These are phyloP conservation scores for Euzophera pinguis DNA, from an alignment of 2,888 invertebrate genomes.

Conservation along the genomic window DNA sequence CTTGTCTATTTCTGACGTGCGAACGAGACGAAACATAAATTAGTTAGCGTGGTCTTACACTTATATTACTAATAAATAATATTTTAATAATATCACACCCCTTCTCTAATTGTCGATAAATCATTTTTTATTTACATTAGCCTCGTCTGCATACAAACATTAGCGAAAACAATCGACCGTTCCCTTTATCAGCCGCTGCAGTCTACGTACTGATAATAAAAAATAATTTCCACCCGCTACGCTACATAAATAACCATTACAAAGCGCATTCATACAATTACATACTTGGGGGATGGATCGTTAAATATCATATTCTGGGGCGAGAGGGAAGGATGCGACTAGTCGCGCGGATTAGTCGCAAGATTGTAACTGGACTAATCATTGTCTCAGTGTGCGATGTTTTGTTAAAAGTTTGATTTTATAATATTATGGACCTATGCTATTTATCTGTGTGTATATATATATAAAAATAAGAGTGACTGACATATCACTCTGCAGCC, in stretches of 20 bases:
- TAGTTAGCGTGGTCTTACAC: no score
- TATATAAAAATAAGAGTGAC: no score
- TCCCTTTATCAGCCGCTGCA: slow-evolving; percentile 21
- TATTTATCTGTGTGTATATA: no score
- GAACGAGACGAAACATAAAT: no score
- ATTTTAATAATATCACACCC: not conserved
- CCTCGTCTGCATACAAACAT: slow-evolving; percentile 7
- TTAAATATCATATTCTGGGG: slow-evolving; percentile 60
- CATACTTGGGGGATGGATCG: slow-evolving; percentile 60
- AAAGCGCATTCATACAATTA: slow-evolving; percentile 61
- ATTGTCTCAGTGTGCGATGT: not conserved
- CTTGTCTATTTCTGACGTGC: no score
- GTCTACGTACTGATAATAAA: slow-evolving; percentile 46
- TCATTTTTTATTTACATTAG: slow-evolving; percentile 1
- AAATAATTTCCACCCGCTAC: slow-evolving; percentile 51
- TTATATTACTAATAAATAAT: no score
- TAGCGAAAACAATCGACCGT: slow-evolving; percentile 8
- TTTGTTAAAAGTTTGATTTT: not conserved
- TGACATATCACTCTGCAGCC: no score
- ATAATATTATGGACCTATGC: not conserved
- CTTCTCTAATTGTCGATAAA: not conserved
- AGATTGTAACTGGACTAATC: not conserved
- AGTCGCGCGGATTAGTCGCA: not conserved
- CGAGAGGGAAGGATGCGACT: slow-evolving; percentile 22
- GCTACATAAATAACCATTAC: slow-evolving; percentile 64